phyloP scores from a whole-genome alignment of 2,888 invertebrate species.

The Ophion obscuratus region DNA sequence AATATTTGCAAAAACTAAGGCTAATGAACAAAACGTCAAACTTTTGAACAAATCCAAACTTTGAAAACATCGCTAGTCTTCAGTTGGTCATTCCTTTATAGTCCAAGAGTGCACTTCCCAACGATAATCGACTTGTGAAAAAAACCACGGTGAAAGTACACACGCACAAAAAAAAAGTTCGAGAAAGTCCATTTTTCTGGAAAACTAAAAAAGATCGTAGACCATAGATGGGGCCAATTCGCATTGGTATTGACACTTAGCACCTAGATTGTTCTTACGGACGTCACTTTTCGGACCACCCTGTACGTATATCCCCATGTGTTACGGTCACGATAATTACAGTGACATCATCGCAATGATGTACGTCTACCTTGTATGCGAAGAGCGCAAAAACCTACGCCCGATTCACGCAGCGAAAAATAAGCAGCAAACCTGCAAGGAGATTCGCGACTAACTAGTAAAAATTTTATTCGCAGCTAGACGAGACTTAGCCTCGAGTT shows the following conservation, averaged over 20 bases:
- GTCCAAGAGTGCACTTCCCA: too few species aligned
- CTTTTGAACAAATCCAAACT: too few species aligned
- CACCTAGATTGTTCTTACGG: neutral
- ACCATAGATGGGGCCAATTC: too few species aligned
- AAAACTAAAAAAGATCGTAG: too few species aligned
- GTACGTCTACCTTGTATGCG: conserved; percentile 20
- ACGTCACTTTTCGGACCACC: neutral
- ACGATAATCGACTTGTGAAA: too few species aligned
- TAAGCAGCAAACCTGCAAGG: conserved; percentile 9
- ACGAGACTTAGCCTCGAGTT: conserved; percentile 26
- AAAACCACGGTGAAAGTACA: too few species aligned
- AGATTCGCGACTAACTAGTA: conserved; percentile 31
- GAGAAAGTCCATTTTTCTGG: too few species aligned
- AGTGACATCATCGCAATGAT: conserved; percentile 58
- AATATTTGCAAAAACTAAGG: too few species aligned
- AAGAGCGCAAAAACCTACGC: neutral
- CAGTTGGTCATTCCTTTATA: too few species aligned
- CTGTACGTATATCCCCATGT: neutral
- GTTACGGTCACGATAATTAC: conserved; percentile 50
- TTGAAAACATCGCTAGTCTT: too few species aligned
- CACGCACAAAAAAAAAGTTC: too few species aligned
- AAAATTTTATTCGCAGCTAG: conserved; percentile 32
- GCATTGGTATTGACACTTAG: neutral
- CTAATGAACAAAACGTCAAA: too few species aligned
- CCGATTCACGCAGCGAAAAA: conserved; percentile 36